A percentile compares a stretch with the other conserved stretches of the same genome.
phyloP scores from a whole-genome alignment of 2,113 vertebrate species.

The Onychorhynchus coronatus region DNA sequence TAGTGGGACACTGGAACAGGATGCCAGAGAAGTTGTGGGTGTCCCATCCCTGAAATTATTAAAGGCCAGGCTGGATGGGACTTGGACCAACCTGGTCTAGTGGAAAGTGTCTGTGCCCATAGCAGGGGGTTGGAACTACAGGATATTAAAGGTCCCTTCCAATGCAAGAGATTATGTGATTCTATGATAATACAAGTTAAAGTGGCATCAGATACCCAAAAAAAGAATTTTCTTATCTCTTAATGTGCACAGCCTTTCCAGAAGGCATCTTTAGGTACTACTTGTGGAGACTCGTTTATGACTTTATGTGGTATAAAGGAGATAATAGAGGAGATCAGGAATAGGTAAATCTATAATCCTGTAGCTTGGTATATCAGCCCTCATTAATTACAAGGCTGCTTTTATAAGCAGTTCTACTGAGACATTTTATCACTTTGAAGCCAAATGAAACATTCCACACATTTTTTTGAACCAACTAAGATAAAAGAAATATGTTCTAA shows the following conservation, averaged over 20 bases:
- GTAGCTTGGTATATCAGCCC: neutral
- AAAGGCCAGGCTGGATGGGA: neutral
- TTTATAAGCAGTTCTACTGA: constrained; percentile 14
- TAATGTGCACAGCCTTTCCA: neutral
- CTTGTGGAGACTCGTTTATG: neutral
- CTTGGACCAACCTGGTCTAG: neutral
- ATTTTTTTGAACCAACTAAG: neutral
- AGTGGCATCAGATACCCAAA: neutral
- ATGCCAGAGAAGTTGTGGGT: neutral
- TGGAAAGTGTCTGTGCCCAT: neutral
- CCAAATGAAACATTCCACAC: neutral
- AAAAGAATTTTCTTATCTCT: neutral
- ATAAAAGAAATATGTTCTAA: constrained; percentile 29
- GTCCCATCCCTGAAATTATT: neutral
- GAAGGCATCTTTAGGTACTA: neutral
- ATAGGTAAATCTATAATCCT: neutral
- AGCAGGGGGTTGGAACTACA: neutral
- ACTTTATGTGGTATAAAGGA: neutral
- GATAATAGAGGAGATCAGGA: neutral
- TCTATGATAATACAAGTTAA: neutral
- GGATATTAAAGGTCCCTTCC: neutral
- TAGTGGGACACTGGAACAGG: neutral
- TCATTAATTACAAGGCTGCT: constrained; percentile 23
- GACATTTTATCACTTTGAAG: constrained; percentile 31
- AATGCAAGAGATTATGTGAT: neutral